Evolutionary conservation across 2,113 vertebrate genomes (phyloP).

Genomic region (Puma concolor): DNA sequence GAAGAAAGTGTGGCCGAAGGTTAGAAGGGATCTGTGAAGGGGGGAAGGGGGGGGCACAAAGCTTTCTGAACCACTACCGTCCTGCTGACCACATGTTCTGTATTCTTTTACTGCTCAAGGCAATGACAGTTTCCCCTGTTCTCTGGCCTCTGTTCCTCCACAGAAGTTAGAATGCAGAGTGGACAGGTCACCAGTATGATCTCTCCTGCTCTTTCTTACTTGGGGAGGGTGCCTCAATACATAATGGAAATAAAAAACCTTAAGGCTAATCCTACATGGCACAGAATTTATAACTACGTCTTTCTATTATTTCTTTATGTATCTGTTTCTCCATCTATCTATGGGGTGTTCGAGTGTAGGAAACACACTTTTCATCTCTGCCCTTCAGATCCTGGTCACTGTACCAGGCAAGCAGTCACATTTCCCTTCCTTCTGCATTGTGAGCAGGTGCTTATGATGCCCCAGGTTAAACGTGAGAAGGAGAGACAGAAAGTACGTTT

Average conservation of each 20-base stretch:
- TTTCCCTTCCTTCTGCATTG: neutral
- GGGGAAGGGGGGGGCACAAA: fast-evolving
- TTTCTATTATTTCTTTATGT: neutral
- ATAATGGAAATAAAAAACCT: neutral
- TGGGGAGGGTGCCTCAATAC: neutral
- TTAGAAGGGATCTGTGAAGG: neutral
- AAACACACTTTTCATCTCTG: neutral
- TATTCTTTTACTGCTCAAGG: too few relatives aligned
- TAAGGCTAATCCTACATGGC: neutral
- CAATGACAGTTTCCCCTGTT: neutral
- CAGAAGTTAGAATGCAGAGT: fast-evolving
- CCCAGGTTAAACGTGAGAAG: neutral
- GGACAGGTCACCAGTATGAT: fast-evolving
- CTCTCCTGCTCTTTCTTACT: too few relatives aligned
- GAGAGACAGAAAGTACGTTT: neutral
- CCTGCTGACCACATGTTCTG: neutral
- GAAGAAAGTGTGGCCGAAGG: neutral
- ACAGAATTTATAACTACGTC: fast-evolving
- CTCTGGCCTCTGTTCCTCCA: too few relatives aligned
- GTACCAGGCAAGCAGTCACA: neutral
- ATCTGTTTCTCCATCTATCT: neutral
- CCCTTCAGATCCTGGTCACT: neutral
- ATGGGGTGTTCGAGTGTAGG: neutral
- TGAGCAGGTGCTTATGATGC: neutral
- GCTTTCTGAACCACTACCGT: fast-evolving